Evolutionary conservation across 2,888 invertebrate species (phyloP), one percentile per base, ranked within the genome.

Genomic region (Amphipyra tragopoginis): DNA sequence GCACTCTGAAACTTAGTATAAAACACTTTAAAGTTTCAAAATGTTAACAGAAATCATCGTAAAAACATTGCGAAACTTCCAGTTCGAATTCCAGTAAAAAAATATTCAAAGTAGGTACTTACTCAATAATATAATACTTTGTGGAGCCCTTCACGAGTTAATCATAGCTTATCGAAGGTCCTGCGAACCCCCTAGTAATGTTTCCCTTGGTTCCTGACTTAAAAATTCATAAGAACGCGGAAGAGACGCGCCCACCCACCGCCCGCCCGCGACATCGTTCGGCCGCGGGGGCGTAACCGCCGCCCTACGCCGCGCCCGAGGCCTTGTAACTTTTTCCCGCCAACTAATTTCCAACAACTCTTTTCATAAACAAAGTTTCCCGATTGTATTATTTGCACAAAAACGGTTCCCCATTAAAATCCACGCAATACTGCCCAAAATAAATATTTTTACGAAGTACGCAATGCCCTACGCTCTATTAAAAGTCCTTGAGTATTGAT

Each of bases 241-340:
- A 90, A 91, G 87, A 84, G 85, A 80, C 77, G 88, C 85, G 83
- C 86, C 92, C 93, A 93, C 93, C 93, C 93, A 93, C 91, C 91
- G 92, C 91, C 93, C 93, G 93, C 92, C 92, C 92, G 92, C 83
- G 87, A 83, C 83, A 83, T 73, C 76, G 78, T 83, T 73, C 76
- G 78, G 82, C 87, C 89, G 91, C 88, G 93, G 91, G 93, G 93
- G 93, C 93, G 93, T 93, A 86, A 91, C 93, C 93, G 87, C 93
- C 93, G 93, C 94, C 94, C 93, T 93, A 91, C 87, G 83, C 86
- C 86, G 83, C 88, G 84, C 86, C 84, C 86, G 88, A 83, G 85
- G 74, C 77, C 50, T 48, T 38, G 67, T 74, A 77, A 87, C 84
- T 86, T 87, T 21, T 92, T 90, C 88, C 86, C 87, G 88, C 87